Evolutionary conservation across 2,888 invertebrate genomes (phyloP), one percentile per base, ranked within the genome.

Genomic region (Pristionchus japonicus): DNA sequence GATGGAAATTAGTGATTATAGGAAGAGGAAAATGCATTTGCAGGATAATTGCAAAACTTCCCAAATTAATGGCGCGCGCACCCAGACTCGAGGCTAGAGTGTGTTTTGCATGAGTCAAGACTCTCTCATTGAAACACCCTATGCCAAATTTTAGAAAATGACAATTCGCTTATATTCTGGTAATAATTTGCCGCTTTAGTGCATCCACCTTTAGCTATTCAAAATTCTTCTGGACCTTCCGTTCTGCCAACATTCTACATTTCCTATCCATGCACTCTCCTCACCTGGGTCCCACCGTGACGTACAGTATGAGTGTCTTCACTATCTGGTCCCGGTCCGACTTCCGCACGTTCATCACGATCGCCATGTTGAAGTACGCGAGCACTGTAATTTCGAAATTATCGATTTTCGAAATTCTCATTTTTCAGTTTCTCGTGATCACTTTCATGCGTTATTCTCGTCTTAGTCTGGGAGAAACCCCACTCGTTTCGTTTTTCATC

Each of bases 311-410:
- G 23, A 93, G 89, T 11, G 93, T 92, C 87, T 93, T 93, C 70
- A 93, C 91, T 7, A 92, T 92, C 64, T 92, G 91, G 84, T 93
- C 93, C 20, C 91, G 83, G 83, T 93, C 92, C 15, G 92, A 91
- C 77, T 89, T 89, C 31, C 93, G 85, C 67, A 93, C 91, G 86
- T 92, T 93, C 90, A 91, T 89, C 43, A 93, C 93, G 82, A 93
- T 93, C 37, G 89, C 89, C 13, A 91, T 89, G 83, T 93, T 93
- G 91, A 92, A 93, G 88, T 92, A 93, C 34, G 93, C 93, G 34
- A 93, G 90, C 13, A 93, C 91, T 92, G 89, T 74, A 91, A 89
- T 43, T 34, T 17, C 27, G 9, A 3, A 23, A 77, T 77, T 77
- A 40, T 23, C 1, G 2, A 74, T 74, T 74, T 74, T 37, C 34